Evolutionary conservation across 2,113 vertebrate genomes (phyloP).

Genomic region (Pluvialis apricaria): DNA sequence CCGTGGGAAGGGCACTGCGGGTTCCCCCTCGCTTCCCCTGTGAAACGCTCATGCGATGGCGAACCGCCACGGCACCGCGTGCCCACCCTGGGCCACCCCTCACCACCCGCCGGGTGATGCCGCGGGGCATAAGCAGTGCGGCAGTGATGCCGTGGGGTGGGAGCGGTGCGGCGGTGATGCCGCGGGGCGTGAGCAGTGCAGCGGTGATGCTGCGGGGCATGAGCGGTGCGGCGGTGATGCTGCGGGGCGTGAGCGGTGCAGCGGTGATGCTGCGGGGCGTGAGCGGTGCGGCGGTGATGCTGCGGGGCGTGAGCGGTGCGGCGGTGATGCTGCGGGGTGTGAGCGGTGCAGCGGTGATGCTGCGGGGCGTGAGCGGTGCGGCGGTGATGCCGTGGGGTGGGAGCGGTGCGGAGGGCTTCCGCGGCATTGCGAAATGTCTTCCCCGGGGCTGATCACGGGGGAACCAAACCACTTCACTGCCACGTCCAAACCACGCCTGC

Average conservation of each 20-base stretch:
- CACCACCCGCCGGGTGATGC: accelerated
- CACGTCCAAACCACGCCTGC: background rate
- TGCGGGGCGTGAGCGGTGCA: no score
- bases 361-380: no score
- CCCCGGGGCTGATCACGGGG: accelerated
- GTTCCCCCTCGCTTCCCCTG: accelerated
- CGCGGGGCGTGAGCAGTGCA: no score
- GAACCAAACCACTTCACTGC: accelerated
- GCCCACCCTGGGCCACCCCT: background rate
- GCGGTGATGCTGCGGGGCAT: no score
- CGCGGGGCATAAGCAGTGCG: no score
- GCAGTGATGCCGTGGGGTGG: no score
- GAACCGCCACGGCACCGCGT: accelerated
- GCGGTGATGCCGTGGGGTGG: accelerated
- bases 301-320: no score
- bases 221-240: no score
- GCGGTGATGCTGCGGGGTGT: no score
- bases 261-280: no score
- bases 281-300: no score
- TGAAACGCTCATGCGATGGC: accelerated
- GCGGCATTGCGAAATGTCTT: background rate
- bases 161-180: background rate
- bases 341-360: no score
- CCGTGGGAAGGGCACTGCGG: background rate
- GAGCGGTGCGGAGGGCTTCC: background rate